Evolutionary conservation across 2,113 vertebrate genomes (phyloP).

Genomic region (Psophia crepitans): DNA sequence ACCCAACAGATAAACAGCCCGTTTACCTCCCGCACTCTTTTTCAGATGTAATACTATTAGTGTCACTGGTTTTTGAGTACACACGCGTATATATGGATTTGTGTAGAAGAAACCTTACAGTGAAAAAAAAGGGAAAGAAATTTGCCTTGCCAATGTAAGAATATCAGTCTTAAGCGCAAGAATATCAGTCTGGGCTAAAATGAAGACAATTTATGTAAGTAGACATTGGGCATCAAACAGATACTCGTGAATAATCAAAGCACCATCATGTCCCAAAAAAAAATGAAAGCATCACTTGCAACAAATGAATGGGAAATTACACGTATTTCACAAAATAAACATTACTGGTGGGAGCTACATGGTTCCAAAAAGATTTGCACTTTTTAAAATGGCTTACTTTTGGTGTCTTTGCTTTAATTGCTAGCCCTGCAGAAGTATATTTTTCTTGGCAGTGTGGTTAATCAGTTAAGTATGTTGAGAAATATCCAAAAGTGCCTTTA

Average conservation of each 20-base stretch:
- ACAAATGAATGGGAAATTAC: conserved; percentile 29
- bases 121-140: not conserved
- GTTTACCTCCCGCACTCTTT: not conserved
- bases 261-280: not conserved
- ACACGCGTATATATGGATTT: not conserved
- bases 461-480: conserved; percentile 49
- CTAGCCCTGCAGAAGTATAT: conserved; percentile 34
- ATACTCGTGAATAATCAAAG: not conserved
- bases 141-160: not conserved
- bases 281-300: not conserved
- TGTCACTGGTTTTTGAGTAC: not conserved
- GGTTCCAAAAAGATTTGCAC: conserved; percentile 42
- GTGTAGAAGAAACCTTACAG: not conserved
- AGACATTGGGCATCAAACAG: not conserved
- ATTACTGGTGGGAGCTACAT: not conserved
- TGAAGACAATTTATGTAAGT: not conserved
- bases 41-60: not conserved
- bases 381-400: not conserved
- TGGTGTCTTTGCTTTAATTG: conserved; percentile 42
- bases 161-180: not conserved
- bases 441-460: conserved; percentile 36
- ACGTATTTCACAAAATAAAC: conserved; percentile 9
- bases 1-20: not conserved
- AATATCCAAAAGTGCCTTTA: not conserved
- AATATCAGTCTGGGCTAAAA: not conserved